phyloP scores from a whole-genome alignment of 2,113 vertebrate species.

The Mesembrinibis cayennensis region DNA sequence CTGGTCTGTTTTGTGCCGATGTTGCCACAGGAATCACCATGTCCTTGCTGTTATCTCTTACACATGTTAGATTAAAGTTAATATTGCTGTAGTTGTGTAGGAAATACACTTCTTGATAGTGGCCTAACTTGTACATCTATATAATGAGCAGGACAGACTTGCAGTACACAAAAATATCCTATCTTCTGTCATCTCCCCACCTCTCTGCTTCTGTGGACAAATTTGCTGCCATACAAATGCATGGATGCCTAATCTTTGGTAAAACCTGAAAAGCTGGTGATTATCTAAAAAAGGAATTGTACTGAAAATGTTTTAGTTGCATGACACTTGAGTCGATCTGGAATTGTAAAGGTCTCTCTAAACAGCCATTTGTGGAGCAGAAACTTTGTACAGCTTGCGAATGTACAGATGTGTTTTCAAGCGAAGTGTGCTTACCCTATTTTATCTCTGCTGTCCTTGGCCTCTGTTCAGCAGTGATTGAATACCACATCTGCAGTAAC shows the following conservation, averaged over 20 bases:
- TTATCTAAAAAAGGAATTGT: not conserved
- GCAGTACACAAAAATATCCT: not conserved
- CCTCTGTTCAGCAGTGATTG: not conserved
- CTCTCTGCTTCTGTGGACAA: not conserved
- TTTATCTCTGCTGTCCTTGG: not conserved
- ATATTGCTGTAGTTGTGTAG: not conserved
- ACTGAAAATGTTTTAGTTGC: not conserved
- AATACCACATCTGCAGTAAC: not conserved
- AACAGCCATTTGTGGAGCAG: not conserved
- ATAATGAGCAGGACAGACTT: not conserved
- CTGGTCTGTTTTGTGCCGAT: not conserved
- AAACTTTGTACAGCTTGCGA: not conserved
- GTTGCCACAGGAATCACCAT: not conserved
- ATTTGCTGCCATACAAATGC: not conserved
- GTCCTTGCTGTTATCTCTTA: not conserved
- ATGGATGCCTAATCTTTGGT: not conserved
- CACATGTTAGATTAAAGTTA: not conserved
- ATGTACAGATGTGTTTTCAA: too few species aligned
- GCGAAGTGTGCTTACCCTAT: not conserved
- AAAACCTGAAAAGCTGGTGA: not conserved
- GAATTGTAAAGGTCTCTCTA: not conserved
- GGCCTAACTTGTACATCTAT: rapidly evolving
- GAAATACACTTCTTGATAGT: not conserved
- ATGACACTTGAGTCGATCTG: not conserved
- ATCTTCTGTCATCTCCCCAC: not conserved